Percentiles rank a stretch among this genome's conserved stretches.
phyloP scores from a whole-genome alignment of 2,888 invertebrate genomes.

The Elysia crispata region DNA sequence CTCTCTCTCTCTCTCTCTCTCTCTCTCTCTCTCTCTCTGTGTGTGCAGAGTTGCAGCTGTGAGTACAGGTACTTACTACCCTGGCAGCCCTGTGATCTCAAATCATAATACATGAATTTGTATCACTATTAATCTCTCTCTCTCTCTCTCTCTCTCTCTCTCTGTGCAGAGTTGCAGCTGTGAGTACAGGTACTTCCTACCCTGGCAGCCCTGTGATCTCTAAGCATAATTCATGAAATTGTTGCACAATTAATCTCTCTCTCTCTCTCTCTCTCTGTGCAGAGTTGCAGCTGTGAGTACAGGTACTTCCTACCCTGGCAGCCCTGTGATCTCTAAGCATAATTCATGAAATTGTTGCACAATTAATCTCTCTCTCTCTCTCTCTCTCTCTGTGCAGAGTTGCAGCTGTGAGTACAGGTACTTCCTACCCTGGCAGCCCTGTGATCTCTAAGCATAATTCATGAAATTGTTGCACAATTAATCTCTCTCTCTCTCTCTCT shows the following conservation, averaged over 20 bases:
- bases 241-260: neutral
- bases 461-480: neutral
- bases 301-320: conserved; percentile 37
- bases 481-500: neutral
- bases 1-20: too few relatives aligned
- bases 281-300: conserved; percentile 35
- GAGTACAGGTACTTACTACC: conserved; percentile 33
- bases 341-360: neutral
- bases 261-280: neutral
- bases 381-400: too few relatives aligned
- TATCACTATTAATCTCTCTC: too few relatives aligned
- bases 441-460: neutral
- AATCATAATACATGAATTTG: neutral
- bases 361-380: too few relatives aligned
- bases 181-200: too few relatives aligned
- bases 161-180: too few relatives aligned
- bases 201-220: too few relatives aligned
- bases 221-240: neutral
- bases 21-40: neutral
- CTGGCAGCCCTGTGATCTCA: conserved; percentile 37
- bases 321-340: conserved; percentile 31
- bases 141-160: too few relatives aligned
- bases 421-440: too few relatives aligned
- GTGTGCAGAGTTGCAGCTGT: conserved; percentile 28
- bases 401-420: too few relatives aligned